Evolutionary conservation across 2,888 invertebrate genomes (phyloP).

Genomic region (Pemphredon lugubris): DNA sequence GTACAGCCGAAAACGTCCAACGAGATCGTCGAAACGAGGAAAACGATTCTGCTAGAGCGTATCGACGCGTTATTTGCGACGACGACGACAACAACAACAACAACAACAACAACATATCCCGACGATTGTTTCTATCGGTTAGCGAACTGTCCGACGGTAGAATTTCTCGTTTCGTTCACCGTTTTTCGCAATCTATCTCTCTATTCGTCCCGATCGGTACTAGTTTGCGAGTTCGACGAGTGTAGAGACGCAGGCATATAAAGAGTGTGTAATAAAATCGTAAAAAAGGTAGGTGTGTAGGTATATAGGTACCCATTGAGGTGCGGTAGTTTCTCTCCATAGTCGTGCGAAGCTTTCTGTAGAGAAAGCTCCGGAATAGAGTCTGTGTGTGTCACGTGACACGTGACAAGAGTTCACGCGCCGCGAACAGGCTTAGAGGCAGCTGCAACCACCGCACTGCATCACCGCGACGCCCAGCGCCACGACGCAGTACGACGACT

Average conservation of each 20-base stretch:
- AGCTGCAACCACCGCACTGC: slow-evolving; percentile 80
- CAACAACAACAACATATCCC: neutral
- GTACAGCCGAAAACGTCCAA: neutral
- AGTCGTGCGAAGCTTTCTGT: slow-evolving; percentile 78
- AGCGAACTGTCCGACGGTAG: neutral
- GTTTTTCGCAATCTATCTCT: no score
- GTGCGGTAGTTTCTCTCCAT: slow-evolving; percentile 79
- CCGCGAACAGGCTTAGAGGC: slow-evolving; percentile 74
- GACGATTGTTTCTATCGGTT: neutral
- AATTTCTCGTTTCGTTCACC: neutral
- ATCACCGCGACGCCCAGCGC: slow-evolving; percentile 80
- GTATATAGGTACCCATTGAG: slow-evolving; percentile 79
- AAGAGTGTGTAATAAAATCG: slow-evolving; percentile 57
- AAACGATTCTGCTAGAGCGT: neutral
- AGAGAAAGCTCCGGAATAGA: slow-evolving; percentile 77
- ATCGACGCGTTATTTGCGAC: neutral
- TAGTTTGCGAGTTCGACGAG: neutral
- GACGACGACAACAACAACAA: no score
- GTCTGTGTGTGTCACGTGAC: slow-evolving; percentile 74
- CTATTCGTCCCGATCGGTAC: neutral
- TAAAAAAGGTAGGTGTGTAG: slow-evolving; percentile 76
- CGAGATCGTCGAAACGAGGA: neutral
- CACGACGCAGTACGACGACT: slow-evolving; percentile 80
- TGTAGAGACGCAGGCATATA: neutral
- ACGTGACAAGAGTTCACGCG: slow-evolving; percentile 74